phyloP scores from a whole-genome alignment of 2,113 vertebrate species.

The Microtus montanus region DNA sequence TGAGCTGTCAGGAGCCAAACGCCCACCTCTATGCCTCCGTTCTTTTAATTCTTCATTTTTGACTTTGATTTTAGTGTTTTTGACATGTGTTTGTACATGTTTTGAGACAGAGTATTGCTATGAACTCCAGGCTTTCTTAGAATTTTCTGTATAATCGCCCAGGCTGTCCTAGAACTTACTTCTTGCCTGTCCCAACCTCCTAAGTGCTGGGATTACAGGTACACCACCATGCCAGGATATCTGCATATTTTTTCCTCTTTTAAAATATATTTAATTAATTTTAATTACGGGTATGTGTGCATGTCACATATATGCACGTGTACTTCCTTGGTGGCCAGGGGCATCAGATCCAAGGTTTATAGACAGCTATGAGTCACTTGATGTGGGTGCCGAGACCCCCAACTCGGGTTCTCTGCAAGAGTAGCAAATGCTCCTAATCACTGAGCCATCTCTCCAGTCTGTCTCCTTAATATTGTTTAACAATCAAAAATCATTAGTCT shows the following conservation, averaged over 20 bases:
- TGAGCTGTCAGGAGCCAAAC: background rate
- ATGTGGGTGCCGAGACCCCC: background rate
- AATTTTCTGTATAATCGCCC: no score
- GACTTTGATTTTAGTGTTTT: background rate
- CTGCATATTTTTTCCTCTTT: background rate
- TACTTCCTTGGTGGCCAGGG: background rate
- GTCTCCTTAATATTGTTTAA: background rate
- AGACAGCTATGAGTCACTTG: background rate
- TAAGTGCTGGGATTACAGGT: background rate
- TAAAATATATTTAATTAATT: background rate
- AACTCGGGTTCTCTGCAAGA: background rate
- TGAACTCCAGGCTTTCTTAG: background rate
- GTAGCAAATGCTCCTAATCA: background rate
- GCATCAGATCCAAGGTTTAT: background rate
- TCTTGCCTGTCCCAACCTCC: background rate
- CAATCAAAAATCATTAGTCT: background rate
- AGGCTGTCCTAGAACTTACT: background rate
- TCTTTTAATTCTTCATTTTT: background rate
- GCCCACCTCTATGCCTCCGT: background rate
- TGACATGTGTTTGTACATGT: background rate
- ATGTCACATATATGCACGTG: background rate
- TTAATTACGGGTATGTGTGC: background rate
- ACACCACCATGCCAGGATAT: background rate
- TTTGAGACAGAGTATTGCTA: background rate
- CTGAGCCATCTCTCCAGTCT: background rate